Evolutionary conservation across 1,140 invertebrate genomes (phyloP).

Genomic region (Gryllus bimaculatus): DNA sequence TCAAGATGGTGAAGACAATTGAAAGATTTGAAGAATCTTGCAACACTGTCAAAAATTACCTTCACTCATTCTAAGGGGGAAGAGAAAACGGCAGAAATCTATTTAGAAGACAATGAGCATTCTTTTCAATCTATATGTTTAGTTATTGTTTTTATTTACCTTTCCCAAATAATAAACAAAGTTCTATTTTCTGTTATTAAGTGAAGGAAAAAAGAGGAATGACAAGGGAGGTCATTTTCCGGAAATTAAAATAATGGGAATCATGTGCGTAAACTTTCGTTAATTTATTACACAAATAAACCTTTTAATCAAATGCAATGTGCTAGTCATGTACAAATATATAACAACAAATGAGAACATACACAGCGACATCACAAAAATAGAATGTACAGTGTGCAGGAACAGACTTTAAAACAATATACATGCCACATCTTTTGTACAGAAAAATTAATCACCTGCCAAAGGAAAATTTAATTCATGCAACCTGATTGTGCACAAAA

Average conservation of each 20-base stretch:
- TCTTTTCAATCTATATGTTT: too few species aligned
- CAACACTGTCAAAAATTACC: too few species aligned
- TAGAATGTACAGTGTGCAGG: background rate
- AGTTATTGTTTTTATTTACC: too few species aligned
- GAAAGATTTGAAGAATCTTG: too few species aligned
- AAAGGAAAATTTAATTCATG: background rate
- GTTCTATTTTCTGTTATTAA: too few species aligned
- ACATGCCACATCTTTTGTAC: background rate
- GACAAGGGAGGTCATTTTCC: background rate
- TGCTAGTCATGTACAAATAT: conserved; percentile 10
- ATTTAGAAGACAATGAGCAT: too few species aligned
- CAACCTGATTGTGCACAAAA: background rate
- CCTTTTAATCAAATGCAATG: conserved; percentile 12
- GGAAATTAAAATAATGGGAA: background rate
- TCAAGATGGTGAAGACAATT: too few species aligned
- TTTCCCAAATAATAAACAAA: too few species aligned
- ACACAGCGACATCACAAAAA: conserved; percentile 7
- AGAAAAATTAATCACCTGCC: background rate
- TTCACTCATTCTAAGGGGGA: too few species aligned
- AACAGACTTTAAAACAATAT: background rate
- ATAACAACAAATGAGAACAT: background rate
- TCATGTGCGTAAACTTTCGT: background rate
- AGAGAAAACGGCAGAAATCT: too few species aligned
- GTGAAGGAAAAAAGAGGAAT: too few species aligned
- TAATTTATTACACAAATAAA: conserved; percentile 17